Conservation (phyloP, 92 coral and sea anemone species). For the Phymanthus crucifer region DNA sequence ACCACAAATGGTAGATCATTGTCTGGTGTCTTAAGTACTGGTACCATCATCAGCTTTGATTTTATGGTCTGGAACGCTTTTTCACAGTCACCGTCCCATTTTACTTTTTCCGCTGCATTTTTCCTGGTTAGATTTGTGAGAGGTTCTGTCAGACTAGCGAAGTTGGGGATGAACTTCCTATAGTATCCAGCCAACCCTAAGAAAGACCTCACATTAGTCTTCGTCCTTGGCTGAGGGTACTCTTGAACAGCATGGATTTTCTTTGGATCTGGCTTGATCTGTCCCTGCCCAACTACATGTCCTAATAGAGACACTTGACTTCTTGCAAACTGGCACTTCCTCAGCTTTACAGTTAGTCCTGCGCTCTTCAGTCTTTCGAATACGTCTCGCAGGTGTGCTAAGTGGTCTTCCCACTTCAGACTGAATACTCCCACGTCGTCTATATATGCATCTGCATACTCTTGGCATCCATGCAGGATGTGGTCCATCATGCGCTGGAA, state of each 20-base stretch:
- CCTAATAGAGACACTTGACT: constrained; percentile 24
- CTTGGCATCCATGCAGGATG: constrained; percentile 12
- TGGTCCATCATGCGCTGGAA: constrained; percentile 39
- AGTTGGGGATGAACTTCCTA: constrained; percentile 21
- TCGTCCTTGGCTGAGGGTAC: constrained; percentile 19
- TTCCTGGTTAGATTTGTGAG: constrained; percentile 27
- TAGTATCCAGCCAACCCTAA: constrained; percentile 11
- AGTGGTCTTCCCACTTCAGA: constrained; percentile 17
- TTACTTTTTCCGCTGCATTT: constrained; percentile 8
- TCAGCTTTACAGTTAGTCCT: constrained; percentile 19
- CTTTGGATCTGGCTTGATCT: constrained; percentile 10
- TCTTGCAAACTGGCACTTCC: constrained; percentile 31
- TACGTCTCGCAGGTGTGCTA: constrained; percentile 15
- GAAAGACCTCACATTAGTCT: constrained; percentile 27
- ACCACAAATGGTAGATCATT: constrained; percentile 7
- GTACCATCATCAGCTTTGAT: neutral
- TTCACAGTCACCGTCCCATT: constrained; percentile 9
- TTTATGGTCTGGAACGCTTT: constrained; percentile 6
- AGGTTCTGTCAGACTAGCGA: constrained; percentile 13
- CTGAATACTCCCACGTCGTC: constrained; percentile 22
- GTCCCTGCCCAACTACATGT: constrained; percentile 24
- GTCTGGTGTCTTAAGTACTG: constrained; percentile 22
- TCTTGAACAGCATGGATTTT: constrained; percentile 16
- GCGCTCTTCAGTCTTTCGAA: constrained; percentile 19
- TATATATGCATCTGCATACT: constrained; percentile 6